Evolutionary conservation across 2,888 invertebrate genomes (phyloP), one percentile per base, ranked within the genome.

Genomic region (Cryptophagus acutangulus): DNA sequence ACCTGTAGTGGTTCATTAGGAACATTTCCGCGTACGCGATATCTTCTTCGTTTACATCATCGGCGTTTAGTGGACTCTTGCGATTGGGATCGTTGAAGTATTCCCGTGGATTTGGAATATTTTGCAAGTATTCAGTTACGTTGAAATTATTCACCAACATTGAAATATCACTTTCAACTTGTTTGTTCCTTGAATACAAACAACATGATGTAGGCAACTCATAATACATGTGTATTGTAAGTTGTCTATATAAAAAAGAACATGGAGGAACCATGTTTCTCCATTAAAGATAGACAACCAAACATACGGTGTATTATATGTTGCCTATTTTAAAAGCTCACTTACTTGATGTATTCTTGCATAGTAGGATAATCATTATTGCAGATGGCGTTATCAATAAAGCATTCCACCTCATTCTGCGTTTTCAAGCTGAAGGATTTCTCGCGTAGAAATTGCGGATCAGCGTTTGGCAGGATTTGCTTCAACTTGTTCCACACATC

Each of bases 271-370:
- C n/a, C n/a, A n/a, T n/a, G n/a, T n/a, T n/a, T n/a, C n/a, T n/a
- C n/a, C n/a, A n/a, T n/a, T n/a, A n/a, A n/a, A n/a, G n/a, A n/a
- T n/a, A n/a, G n/a, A n/a, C n/a, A n/a, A n/a, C n/a, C n/a, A n/a
- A n/a, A n/a, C n/a, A n/a, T n/a, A n/a, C n/a, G n/a, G n/a, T n/a
- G n/a, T n/a, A n/a, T n/a, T n/a, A n/a, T 20, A 20, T 20, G 20
- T 20, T 6, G 5, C 5, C 5, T 6, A 20, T 6, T 6, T 20
- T 6, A 26, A 26, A 12, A 26, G 26, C n/a, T 6, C n/a, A n/a
- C 54, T 49, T 56, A 64, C 66, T 61, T 63, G 28, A 63, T 41
- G 55, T 66, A 68, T n/a, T 66, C 62, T 29, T 62, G 55, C 55
- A 62, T 60, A 1, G 65, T 62, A 24, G 68, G 68, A 55, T 62